A percentile compares a stretch with the other conserved stretches of the same genome.
Conservation (phyloP, 1,140 invertebrate species). For the Drosophila sulfurigaster region DNA sequence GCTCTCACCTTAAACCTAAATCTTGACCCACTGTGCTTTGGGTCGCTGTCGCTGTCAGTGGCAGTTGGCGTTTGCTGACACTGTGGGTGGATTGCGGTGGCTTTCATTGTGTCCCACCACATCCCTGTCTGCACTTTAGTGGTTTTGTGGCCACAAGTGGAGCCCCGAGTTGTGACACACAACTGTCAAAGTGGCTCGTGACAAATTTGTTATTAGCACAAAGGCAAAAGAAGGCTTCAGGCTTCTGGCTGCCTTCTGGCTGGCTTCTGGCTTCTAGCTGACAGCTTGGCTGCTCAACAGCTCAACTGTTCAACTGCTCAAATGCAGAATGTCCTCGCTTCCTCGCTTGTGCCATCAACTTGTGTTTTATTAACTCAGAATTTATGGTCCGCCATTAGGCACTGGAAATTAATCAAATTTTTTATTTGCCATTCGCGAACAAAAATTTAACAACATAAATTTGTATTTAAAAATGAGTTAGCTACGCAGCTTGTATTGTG, state of each 20-base stretch:
- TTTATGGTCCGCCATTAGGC: conserved; percentile 75
- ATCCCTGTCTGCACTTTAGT: conserved; percentile 1
- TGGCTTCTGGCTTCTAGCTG: conserved; percentile 31
- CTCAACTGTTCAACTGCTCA: conserved; percentile 20
- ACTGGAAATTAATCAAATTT: conserved; percentile 76
- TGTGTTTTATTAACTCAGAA: conserved; percentile 77
- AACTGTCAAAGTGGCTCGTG: conserved; percentile 74
- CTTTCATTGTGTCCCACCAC: neutral
- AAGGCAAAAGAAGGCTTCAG: conserved; percentile 32
- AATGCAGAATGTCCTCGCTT: conserved; percentile 12
- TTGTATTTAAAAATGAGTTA: conserved; percentile 83
- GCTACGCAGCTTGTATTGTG: conserved; percentile 52
- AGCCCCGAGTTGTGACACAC: conserved; percentile 63
- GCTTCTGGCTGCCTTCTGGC: conserved; percentile 19
- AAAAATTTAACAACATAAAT: conserved; percentile 70
- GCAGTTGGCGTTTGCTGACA: conserved; percentile 38
- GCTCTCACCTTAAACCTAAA: neutral
- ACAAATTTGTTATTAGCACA: conserved; percentile 75
- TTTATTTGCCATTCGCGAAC: conserved; percentile 53
- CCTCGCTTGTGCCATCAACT: neutral
- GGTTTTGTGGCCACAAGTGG: conserved; percentile 49
- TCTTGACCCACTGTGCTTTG: conserved; percentile 31
- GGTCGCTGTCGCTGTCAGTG: conserved; percentile 22
- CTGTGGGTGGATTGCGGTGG: conserved; percentile 30
- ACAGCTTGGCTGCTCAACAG: conserved; percentile 29